phyloP scores from a whole-genome alignment of 2,113 vertebrate genomes.

The Erythrocebus patas region DNA sequence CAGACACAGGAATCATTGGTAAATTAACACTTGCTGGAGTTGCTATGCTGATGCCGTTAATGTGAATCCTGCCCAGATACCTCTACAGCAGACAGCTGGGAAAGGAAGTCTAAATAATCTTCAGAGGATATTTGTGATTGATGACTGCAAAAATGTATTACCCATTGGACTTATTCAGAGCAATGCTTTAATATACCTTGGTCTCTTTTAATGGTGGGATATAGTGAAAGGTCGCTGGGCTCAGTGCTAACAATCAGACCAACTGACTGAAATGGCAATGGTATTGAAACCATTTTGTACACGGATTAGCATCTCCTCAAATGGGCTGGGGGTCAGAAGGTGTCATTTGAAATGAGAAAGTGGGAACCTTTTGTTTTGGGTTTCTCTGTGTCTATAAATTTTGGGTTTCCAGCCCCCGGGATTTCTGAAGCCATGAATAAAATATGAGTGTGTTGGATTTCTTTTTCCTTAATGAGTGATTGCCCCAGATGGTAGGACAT shows the following conservation, averaged over 20 bases:
- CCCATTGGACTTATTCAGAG: background rate
- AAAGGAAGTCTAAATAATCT: background rate
- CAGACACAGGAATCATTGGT: constrained; percentile 55
- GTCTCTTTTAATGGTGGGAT: background rate
- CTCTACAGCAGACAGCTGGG: constrained; percentile 30
- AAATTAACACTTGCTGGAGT: constrained; percentile 65
- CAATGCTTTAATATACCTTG: background rate
- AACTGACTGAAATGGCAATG: background rate
- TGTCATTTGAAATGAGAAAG: background rate
- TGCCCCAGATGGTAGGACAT: constrained; percentile 50
- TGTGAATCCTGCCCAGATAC: background rate
- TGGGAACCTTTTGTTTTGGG: background rate
- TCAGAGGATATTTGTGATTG: constrained; percentile 16
- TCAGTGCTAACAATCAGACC: background rate
- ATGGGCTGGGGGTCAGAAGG: background rate
- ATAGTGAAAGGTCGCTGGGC: background rate
- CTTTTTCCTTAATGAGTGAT: constrained; percentile 71
- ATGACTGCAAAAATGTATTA: background rate
- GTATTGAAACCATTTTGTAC: background rate
- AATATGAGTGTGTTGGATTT: constrained; percentile 68
- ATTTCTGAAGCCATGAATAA: constrained; percentile 68
- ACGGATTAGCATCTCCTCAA: background rate
- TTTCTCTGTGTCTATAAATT: constrained; percentile 36
- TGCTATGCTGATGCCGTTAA: constrained; percentile 37
- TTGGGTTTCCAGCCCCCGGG: background rate